Evolutionary conservation across 2,797 vertebrate genomes (phyloP).

Genomic region (Argya squamiceps): DNA sequence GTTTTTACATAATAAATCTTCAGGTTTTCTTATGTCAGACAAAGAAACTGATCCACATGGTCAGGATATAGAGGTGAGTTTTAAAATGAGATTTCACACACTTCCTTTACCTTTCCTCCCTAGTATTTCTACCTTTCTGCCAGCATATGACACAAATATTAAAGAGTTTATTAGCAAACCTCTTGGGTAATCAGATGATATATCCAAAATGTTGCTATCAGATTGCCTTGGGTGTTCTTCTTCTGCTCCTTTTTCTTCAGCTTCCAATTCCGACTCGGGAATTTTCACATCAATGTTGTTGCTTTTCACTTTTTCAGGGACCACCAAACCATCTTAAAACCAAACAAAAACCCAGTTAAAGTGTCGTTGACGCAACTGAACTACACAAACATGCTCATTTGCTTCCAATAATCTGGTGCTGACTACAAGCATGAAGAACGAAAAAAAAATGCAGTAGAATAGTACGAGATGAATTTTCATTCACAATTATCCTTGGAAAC

Average conservation of each 20-base stretch:
- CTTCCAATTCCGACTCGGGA: slow-evolving; percentile 24
- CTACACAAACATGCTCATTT: background rate
- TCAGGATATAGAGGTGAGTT: background rate
- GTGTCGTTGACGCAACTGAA: background rate
- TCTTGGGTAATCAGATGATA: slow-evolving; percentile 53
- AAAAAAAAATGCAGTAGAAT: background rate
- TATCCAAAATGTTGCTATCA: slow-evolving; percentile 35
- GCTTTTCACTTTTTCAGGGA: background rate
- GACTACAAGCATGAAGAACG: background rate
- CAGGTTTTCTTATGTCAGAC: background rate
- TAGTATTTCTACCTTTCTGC: background rate
- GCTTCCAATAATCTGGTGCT: background rate
- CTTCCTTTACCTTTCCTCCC: background rate
- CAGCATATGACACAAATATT: background rate
- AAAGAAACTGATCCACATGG: background rate
- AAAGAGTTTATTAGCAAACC: slow-evolving; percentile 33
- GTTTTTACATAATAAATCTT: background rate
- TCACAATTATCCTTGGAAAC: background rate
- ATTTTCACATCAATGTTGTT: slow-evolving; percentile 12
- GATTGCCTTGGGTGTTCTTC: slow-evolving; percentile 21
- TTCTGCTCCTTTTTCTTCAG: slow-evolving; percentile 21
- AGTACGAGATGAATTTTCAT: background rate
- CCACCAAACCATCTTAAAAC: slow-evolving; percentile 41
- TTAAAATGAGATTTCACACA: background rate
- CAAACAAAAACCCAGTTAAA: background rate